Evolutionary conservation across 2,888 invertebrate genomes (phyloP).

Genomic region (Atrina japonica): DNA sequence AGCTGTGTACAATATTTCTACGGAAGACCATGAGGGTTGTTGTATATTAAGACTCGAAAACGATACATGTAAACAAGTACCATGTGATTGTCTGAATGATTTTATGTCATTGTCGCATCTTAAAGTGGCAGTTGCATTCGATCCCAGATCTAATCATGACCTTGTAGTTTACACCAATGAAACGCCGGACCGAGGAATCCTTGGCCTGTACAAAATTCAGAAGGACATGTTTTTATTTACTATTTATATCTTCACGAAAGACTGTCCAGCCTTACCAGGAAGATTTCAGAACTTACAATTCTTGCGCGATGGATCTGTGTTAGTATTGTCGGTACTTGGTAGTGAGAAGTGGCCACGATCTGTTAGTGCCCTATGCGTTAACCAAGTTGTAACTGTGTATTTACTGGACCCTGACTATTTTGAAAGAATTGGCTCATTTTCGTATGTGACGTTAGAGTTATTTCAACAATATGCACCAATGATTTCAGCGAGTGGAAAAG

Average conservation of each 20-base stretch:
- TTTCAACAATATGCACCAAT: conserved; percentile 39
- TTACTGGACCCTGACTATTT: conserved; percentile 37
- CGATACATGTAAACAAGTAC: conserved; percentile 7
- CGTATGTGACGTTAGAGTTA: conserved; percentile 28
- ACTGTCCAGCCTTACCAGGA: conserved; percentile 35
- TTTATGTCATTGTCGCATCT: conserved; percentile 26
- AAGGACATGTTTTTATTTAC: conserved; percentile 38
- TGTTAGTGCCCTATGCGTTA: conserved; percentile 20
- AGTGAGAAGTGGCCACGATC: conserved; percentile 6
- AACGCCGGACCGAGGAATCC: conserved; percentile 22
- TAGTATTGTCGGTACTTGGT: conserved; percentile 36
- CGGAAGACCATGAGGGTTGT: conserved; percentile 27
- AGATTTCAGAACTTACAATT: conserved; percentile 44
- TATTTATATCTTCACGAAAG: conserved; percentile 33
- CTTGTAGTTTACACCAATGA: conserved; percentile 35
- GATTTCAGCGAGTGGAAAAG: conserved; percentile 38
- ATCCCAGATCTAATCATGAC: conserved; percentile 34
- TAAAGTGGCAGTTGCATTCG: conserved; percentile 33
- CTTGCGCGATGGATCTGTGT: conserved; percentile 35
- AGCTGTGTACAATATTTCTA: conserved; percentile 28
- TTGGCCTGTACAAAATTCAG: conserved; percentile 38
- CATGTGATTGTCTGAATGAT: conserved; percentile 30
- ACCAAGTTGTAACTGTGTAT: conserved; percentile 34
- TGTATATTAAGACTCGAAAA: conserved; percentile 24
- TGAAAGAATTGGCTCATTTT: conserved; percentile 37